These are phyloP conservation scores for Astropecten irregularis DNA, from an alignment of 53 echinoderm and acorn worm species.

Conservation along the genomic window DNA sequence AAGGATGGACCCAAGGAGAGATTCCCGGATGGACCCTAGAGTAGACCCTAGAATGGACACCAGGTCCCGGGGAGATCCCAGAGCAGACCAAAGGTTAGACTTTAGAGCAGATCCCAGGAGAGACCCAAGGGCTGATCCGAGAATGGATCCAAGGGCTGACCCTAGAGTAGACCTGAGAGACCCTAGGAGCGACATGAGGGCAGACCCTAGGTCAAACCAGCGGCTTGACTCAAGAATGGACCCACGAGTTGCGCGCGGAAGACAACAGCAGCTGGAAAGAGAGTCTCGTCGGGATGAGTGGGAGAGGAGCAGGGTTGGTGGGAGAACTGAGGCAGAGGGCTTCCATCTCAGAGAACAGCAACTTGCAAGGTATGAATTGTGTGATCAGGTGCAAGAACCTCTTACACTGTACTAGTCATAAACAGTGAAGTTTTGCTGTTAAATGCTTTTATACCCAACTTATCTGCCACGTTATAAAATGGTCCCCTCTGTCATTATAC, in stretches of 20 bases:
- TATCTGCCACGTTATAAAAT: no score
- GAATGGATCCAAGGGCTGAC: conserved; percentile 45
- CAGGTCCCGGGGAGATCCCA: conserved; percentile 33
- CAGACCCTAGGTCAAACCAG: conserved; percentile 33
- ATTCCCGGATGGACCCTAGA: conserved; percentile 24
- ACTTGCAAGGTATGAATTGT: conserved; percentile 9
- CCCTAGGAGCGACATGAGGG: conserved; percentile 16
- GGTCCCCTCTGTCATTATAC: no score
- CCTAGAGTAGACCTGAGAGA: conserved; percentile 21
- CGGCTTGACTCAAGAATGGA: conserved; percentile 36
- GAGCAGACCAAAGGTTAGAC: conserved; percentile 47
- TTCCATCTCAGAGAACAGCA: conserved; percentile 11
- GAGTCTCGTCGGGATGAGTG: conserved; percentile 84
- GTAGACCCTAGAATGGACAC: conserved; percentile 31
- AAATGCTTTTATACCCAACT: no score
- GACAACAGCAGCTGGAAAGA: conserved; percentile 58
- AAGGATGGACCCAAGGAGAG: conserved; percentile 18
- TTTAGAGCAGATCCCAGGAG: conserved; percentile 19
- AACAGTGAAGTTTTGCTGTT: no score
- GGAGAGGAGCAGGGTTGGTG: conserved; percentile 67
- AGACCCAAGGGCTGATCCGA: conserved; percentile 18
- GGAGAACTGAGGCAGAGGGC: background rate
- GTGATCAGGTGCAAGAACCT: no score
- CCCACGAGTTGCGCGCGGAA: conserved; percentile 44
- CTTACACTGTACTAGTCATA: no score